These are phyloP conservation scores for Cladopsammia gracilis DNA, from an alignment of 64 coral and sea anemone species.

Conservation along the genomic window DNA sequence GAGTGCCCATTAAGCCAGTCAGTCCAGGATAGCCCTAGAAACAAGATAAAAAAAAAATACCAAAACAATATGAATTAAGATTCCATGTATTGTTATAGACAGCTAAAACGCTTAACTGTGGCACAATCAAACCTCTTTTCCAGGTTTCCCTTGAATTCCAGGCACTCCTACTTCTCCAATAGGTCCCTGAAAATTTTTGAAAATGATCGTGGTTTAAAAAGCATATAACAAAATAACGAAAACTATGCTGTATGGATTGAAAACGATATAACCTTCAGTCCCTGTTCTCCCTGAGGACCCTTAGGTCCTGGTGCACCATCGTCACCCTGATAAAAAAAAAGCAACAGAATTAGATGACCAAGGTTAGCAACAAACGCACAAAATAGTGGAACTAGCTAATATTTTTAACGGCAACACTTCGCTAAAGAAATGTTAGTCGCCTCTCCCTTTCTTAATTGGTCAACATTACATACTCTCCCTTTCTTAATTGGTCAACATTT, in stretches of 20 bases:
- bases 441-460: no score
- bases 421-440: no score
- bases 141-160: slow-evolving; percentile 51
- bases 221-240: background rate
- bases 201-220: background rate
- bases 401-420: no score
- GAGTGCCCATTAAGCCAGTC: slow-evolving; percentile 26
- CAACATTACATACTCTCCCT: no score
- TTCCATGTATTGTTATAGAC: background rate
- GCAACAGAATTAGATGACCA: no score
- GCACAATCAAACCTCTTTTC: slow-evolving; percentile 15
- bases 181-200: slow-evolving; percentile 13
- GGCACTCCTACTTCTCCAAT: slow-evolving; percentile 22
- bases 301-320: slow-evolving; percentile 47
- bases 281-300: slow-evolving; percentile 48
- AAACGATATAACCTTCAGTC: slow-evolving; percentile 10
- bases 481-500: no score
- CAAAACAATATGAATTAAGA: background rate
- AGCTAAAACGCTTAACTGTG: no score
- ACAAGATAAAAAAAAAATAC: background rate
- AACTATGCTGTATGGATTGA: no score
- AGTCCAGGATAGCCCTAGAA: slow-evolving; percentile 37
- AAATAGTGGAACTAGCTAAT: no score
- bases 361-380: no score
- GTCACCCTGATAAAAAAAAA: slow-evolving; percentile 45